Conservation (phyloP, 2,888 invertebrate species). For the Itoplectis maculator region DNA sequence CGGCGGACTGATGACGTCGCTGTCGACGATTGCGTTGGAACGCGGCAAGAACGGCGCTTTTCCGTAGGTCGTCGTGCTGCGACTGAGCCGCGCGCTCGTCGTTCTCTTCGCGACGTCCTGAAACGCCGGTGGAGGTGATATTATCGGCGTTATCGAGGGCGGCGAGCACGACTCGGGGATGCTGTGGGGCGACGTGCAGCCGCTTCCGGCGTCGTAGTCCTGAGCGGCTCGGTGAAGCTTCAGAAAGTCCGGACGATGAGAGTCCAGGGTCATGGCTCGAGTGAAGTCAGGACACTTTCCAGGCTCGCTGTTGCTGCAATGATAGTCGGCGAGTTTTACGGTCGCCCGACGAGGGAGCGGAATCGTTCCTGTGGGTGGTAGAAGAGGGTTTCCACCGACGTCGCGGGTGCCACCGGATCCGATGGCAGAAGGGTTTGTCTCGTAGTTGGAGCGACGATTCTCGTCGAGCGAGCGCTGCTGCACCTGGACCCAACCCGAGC, state of each 20-base stretch:
- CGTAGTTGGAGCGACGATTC: constrained; percentile 84
- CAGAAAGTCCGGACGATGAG: constrained; percentile 80
- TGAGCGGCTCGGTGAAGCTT: constrained; percentile 80
- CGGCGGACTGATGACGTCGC: constrained; percentile 86
- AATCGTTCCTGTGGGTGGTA: constrained; percentile 79
- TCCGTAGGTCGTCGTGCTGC: constrained; percentile 81
- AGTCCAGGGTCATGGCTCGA: constrained; percentile 73
- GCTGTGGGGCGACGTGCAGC: constrained; percentile 83
- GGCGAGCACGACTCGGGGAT: constrained; percentile 86
- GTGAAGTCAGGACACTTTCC: constrained; percentile 79
- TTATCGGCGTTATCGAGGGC: constrained; percentile 89
- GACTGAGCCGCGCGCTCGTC: constrained; percentile 59
- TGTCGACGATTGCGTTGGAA: constrained; percentile 86
- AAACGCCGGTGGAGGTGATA: constrained; percentile 90
- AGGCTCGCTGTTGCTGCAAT: constrained; percentile 84
- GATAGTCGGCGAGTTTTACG: constrained; percentile 86
- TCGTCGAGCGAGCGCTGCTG: constrained; percentile 86
- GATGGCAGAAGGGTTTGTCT: constrained; percentile 61
- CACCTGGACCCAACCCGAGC: constrained; percentile 87
- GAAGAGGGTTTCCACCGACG: constrained; percentile 70
- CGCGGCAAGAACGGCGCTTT: constrained; percentile 86
- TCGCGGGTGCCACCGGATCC: constrained; percentile 18
- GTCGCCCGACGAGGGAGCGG: constrained; percentile 84
- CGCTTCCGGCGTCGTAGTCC: constrained; percentile 80
- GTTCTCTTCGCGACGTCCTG: constrained; percentile 85